Conservation (phyloP, 1,140 invertebrate genomes). For the Ptiloglossa arizonensis region DNA sequence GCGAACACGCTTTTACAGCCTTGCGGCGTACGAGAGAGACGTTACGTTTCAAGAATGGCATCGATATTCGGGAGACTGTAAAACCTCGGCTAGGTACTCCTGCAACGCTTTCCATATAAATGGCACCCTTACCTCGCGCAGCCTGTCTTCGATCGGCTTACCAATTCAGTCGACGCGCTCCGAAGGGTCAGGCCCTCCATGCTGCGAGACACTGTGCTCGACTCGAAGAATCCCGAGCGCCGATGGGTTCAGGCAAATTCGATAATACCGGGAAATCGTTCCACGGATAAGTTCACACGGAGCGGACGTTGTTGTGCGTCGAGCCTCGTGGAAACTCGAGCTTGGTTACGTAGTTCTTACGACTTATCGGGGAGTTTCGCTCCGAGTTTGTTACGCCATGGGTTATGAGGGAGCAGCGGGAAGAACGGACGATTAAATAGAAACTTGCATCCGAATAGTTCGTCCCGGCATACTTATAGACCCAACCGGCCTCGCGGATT, state of each 20-base stretch:
- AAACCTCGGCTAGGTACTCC: constrained; percentile 33
- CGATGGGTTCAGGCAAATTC: constrained; percentile 64
- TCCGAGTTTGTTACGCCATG: constrained; percentile 30
- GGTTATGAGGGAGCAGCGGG: constrained; percentile 42
- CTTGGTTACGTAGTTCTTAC: constrained; percentile 61
- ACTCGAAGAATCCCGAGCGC: constrained; percentile 30
- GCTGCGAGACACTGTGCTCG: constrained; percentile 10
- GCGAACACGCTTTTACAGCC: neutral
- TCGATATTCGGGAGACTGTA: constrained; percentile 14
- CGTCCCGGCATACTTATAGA: constrained; percentile 27
- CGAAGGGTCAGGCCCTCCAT: constrained; percentile 34
- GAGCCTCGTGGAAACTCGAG: constrained; percentile 52
- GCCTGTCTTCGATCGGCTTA: constrained; percentile 35
- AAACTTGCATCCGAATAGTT: constrained; percentile 53
- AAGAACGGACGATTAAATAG: constrained; percentile 61
- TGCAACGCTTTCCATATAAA: constrained; percentile 53
- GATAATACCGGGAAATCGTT: constrained; percentile 64
- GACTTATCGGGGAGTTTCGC: constrained; percentile 65
- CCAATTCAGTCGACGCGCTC: constrained; percentile 43
- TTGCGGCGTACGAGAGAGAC: neutral
- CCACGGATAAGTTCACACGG: constrained; percentile 53
- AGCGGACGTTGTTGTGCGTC: constrained; percentile 22
- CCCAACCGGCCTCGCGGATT: constrained; percentile 29
- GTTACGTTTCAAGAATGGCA: constrained; percentile 16
- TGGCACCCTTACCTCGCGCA: constrained; percentile 40